Conservation (phyloP, 1,140 invertebrate species). For the Euglossa dilemma region DNA sequence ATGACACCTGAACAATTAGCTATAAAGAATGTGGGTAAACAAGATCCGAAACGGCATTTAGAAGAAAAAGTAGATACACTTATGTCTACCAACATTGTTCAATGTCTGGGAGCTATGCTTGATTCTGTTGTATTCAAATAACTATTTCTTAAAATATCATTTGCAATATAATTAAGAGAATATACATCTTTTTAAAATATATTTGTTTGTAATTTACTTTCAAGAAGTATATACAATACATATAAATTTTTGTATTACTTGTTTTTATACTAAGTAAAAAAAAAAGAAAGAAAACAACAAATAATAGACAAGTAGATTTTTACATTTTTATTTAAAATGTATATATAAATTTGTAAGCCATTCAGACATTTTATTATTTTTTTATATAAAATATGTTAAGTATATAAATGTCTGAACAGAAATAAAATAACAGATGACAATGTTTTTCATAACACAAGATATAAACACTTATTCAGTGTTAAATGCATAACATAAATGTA, state of each 20-base stretch:
- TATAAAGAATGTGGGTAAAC: slow-evolving; percentile 99
- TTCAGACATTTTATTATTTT: slow-evolving; percentile 9
- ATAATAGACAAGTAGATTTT: slow-evolving; percentile 7
- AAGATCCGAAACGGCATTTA: slow-evolving; percentile 99
- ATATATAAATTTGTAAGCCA: slow-evolving; percentile 18
- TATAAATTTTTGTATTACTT: slow-evolving; percentile 26
- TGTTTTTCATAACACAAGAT: neutral
- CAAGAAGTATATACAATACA: slow-evolving; percentile 47
- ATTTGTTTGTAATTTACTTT: slow-evolving; percentile 23
- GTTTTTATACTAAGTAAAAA: slow-evolving; percentile 12
- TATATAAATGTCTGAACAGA: neutral
- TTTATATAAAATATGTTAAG: neutral
- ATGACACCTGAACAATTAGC: slow-evolving; percentile 99
- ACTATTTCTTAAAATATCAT: slow-evolving; percentile 70
- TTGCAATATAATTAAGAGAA: slow-evolving; percentile 71
- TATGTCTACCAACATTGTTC: slow-evolving; percentile 99
- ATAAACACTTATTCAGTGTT: neutral
- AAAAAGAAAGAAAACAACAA: neutral
- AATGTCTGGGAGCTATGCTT: slow-evolving; percentile 99
- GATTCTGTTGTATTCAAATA: slow-evolving; percentile 98
- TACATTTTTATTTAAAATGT: slow-evolving; percentile 63
- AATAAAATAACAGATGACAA: neutral
- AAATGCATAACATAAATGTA: neutral
- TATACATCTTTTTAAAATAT: slow-evolving; percentile 70
- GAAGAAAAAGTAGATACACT: slow-evolving; percentile 99